Base-by-base conservation (phyloP, 2,113 vertebrate genomes). In the Ammodytes marinus region DNA sequence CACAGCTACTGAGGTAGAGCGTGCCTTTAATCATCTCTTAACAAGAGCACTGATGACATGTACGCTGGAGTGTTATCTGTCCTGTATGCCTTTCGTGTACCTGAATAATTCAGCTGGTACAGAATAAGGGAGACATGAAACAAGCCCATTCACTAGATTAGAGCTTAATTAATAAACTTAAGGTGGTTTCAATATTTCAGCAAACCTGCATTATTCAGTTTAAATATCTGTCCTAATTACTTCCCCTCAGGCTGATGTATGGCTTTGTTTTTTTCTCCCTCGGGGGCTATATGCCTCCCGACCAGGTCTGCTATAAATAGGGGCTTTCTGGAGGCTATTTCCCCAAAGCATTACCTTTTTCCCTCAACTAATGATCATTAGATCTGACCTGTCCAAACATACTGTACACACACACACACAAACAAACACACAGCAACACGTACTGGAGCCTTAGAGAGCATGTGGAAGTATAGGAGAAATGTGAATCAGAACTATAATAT, bases 151-250 rank as follows among this genome's bases (percentile, higher is more conserved):
- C 83, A 72, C 81, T 86, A 86, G 74, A 90, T 93, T 92, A 90
- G 82, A 39, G 37, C 82, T 85, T 92, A 82, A 93, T 94, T 95
- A 91, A 93, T 93, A 92, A 89, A 93, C 73, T 88, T 88, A 77
- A 90, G 88, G 86, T 89, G 88, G 57, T 86, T 92, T 92, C 88
- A 88, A 86, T 93, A 84, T 88, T 93, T 92, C 75, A 88, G 59
- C 60, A 39, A 58, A 84, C 58, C 82, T 88, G 85, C 82, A 90
- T 92, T 93, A 92, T 91, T 94, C 88, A 92, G 88, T 85, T 91
- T 87, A 93, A 92, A 93, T 91, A 92, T 92, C 86, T 92, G 85
- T 88, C 89, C 86, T 91, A 94, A 94, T 93, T 93, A 93, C 90
- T 87, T 91, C 89, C 86, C 82, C 86, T 70, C 55, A 43, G 83